phyloP scores from a whole-genome alignment of 2,797 vertebrate genomes.

The Scarus forsteni region DNA sequence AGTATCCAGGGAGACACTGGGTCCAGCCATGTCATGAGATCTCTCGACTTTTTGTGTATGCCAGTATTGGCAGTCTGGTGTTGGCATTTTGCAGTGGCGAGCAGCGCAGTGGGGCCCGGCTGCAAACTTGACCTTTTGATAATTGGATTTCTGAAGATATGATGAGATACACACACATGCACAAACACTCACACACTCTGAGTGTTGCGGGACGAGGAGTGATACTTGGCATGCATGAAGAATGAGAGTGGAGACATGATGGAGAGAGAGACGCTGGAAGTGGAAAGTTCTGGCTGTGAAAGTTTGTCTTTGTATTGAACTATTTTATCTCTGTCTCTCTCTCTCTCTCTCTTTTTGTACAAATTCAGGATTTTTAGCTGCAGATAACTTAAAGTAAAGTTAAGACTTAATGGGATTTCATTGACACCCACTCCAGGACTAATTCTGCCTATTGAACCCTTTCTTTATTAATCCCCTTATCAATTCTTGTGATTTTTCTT shows the following conservation, averaged over 20 bases:
- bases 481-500: too few relatives aligned
- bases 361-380: conserved; percentile 5
- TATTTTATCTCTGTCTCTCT: background rate
- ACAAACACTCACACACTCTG: conserved; percentile 31
- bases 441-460: too few relatives aligned
- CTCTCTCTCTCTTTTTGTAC: conserved; percentile 16
- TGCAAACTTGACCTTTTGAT: conserved; percentile 84
- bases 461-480: too few relatives aligned
- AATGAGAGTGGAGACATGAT: conserved; percentile 55
- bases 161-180: conserved; percentile 53
- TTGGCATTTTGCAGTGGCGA: conserved; percentile 80
- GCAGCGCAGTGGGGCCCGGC: conserved; percentile 66
- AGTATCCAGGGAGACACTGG: conserved; percentile 37
- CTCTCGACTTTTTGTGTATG: conserved; percentile 59
- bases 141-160: conserved; percentile 85
- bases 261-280: conserved; percentile 36
- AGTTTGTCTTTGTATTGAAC: conserved; percentile 4
- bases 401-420: too few relatives aligned
- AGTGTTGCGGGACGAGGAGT: conserved; percentile 74
- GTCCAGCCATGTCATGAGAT: conserved; percentile 59
- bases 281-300: conserved; percentile 21
- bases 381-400: background rate
- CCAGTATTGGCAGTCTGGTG: conserved; percentile 60
- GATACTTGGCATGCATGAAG: conserved; percentile 73
- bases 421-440: too few relatives aligned